Conservation (phyloP, 1,140 invertebrate genomes). For the Drosophila sulfurigaster region DNA sequence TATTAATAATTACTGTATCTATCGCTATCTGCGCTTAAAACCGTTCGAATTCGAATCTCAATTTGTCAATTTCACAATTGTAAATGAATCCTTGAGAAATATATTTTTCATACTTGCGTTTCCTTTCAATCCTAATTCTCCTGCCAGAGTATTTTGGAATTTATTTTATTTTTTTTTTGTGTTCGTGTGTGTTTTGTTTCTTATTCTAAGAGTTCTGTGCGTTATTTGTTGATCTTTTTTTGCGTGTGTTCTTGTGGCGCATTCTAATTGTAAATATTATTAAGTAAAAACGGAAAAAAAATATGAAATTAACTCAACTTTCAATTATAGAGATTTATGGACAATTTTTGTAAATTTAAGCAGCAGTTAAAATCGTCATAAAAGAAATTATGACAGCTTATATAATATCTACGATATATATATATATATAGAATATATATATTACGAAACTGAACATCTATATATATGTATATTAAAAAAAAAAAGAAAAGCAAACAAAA, state of each 20-base stretch:
- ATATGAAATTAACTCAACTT: slow-evolving; percentile 8
- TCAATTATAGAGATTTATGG: slow-evolving; percentile 21
- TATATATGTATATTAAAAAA: slow-evolving; percentile 15
- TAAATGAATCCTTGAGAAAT: too few relatives aligned
- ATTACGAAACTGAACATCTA: slow-evolving; percentile 3
- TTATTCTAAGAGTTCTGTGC: background rate
- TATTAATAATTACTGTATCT: slow-evolving; percentile 28
- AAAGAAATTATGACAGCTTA: slow-evolving; percentile 6
- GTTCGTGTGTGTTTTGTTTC: slow-evolving; percentile 4
- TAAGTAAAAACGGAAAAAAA: slow-evolving; percentile 1
- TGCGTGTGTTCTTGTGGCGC: slow-evolving; percentile 6
- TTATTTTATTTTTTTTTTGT: slow-evolving; percentile 3
- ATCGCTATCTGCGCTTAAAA: background rate
- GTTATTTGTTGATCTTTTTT: slow-evolving; percentile 3
- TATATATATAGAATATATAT: slow-evolving; percentile 16
- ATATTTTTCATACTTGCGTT: too few relatives aligned
- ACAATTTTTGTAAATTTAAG: slow-evolving; percentile 14
- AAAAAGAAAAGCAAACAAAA: background rate
- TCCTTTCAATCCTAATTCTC: too few relatives aligned
- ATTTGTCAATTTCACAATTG: background rate
- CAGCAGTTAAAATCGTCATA: background rate
- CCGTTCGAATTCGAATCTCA: slow-evolving; percentile 12
- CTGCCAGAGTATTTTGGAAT: too few relatives aligned
- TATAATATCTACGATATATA: slow-evolving; percentile 5
- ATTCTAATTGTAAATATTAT: slow-evolving; percentile 31